These are phyloP conservation scores for Aleiodes leptofemur DNA, from an alignment of 2,888 invertebrate species.

Conservation along the genomic window DNA sequence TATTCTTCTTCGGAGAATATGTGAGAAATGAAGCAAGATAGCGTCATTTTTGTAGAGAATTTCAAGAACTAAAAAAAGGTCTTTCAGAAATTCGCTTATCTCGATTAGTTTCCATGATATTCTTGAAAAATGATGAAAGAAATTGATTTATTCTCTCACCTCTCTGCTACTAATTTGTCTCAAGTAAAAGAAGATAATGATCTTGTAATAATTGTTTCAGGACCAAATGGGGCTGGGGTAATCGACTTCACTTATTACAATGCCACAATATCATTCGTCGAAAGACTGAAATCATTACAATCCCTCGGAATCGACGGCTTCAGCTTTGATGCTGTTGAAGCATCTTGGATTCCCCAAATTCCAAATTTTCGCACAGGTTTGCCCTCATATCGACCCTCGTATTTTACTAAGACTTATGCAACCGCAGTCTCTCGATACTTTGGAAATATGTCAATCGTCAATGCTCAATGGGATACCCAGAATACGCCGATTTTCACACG, in stretches of 20 bases:
- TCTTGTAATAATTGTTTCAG: constrained; percentile 53
- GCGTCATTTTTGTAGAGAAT: too few species aligned
- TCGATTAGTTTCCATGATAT: too few species aligned
- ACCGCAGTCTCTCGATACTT: constrained; percentile 78
- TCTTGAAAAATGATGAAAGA: background rate
- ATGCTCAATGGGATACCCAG: constrained; percentile 83
- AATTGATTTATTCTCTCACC: background rate
- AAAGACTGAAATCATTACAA: constrained; percentile 77
- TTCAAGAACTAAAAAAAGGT: too few species aligned
- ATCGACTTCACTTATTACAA: constrained; percentile 85
- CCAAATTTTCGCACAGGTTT: constrained; percentile 78
- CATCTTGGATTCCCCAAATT: constrained; percentile 82
- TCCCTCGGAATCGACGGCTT: constrained; percentile 83
- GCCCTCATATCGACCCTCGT: constrained; percentile 78
- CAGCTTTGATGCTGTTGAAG: constrained; percentile 90
- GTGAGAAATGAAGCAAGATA: too few species aligned
- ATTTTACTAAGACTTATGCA: constrained; percentile 78
- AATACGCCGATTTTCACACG: constrained; percentile 83
- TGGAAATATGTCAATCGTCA: constrained; percentile 82
- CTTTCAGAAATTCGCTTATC: too few species aligned
- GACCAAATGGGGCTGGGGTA: constrained; percentile 77
- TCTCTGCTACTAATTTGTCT: background rate
- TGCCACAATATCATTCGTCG: constrained; percentile 79
- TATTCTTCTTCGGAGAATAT: too few species aligned
- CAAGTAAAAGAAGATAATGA: background rate